Conservation (phyloP, 2,797 vertebrate genomes). For the Eptatretus atami region DNA sequence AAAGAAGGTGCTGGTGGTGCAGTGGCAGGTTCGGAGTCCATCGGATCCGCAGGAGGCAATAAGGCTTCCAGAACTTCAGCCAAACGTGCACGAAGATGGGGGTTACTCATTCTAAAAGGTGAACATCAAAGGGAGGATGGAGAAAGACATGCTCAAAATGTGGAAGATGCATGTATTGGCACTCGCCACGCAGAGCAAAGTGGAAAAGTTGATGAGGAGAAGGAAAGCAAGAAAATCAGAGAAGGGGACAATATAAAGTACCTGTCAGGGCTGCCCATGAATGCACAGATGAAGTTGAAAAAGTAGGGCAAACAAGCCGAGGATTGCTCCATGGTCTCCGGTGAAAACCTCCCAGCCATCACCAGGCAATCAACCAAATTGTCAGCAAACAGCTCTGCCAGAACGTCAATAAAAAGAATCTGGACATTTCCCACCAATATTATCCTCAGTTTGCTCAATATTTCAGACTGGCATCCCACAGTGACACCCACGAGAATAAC, state of each 20-base stretch:
- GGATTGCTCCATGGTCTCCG: constrained; percentile 57
- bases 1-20: constrained; percentile 23
- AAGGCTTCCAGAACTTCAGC: constrained; percentile 83
- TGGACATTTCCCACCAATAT: not conserved
- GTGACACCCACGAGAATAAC: constrained; percentile 6
- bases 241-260: constrained; percentile 11
- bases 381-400: constrained; percentile 71
- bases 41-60: constrained; percentile 74
- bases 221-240: too few relatives aligned
- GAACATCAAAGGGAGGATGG: not conserved
- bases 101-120: constrained; percentile 58
- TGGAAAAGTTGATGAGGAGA: not conserved
- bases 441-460: not conserved
- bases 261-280: constrained; percentile 81
- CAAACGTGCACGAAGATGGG: constrained; percentile 68
- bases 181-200: not conserved
- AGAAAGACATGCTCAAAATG: not conserved
- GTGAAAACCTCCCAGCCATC: constrained; percentile 70
- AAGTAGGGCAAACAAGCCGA: constrained; percentile 53
- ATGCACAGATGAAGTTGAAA: constrained; percentile 65
- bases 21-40: constrained; percentile 25
- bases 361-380: constrained; percentile 88
- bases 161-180: too few relatives aligned
- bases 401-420: not conserved
- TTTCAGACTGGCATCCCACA: too few relatives aligned